Conservation (phyloP, 1,140 invertebrate species). For the Psix sp. region DNA sequence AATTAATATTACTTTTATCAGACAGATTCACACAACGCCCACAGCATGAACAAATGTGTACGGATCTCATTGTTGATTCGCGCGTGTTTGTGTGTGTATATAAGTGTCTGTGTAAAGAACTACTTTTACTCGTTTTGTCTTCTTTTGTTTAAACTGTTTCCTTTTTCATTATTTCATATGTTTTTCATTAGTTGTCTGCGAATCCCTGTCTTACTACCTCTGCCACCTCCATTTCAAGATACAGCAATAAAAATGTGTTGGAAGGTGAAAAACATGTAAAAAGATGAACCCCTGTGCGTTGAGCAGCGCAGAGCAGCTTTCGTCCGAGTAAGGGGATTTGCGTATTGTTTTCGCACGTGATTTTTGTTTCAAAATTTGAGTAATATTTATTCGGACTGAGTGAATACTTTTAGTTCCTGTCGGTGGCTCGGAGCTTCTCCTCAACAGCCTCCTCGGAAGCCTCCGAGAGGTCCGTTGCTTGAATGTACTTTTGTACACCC, state of each 20-base stretch:
- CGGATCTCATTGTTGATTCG: constrained; percentile 60
- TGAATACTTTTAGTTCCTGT: constrained; percentile 86
- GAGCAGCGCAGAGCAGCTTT: constrained; percentile 70
- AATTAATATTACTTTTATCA: constrained; percentile 68
- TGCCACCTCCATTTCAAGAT: constrained; percentile 55
- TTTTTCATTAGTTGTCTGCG: constrained; percentile 20
- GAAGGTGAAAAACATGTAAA: constrained; percentile 75
- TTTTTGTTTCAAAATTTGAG: constrained; percentile 60
- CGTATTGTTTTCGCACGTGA: constrained; percentile 69
- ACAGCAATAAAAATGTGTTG: constrained; percentile 66
- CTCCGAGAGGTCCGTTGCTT: constrained; percentile 94
- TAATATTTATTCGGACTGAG: constrained; percentile 64
- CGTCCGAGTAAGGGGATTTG: constrained; percentile 69
- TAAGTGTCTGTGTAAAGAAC: constrained; percentile 18
- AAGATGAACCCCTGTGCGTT: constrained; percentile 72
- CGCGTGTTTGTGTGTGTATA: constrained; percentile 36
- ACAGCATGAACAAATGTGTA: constrained; percentile 67
- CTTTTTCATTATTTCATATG: constrained; percentile 18
- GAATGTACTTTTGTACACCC: constrained; percentile 97
- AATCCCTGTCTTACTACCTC: constrained; percentile 26
- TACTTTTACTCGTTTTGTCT: constrained; percentile 50
- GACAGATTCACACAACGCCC: constrained; percentile 73
- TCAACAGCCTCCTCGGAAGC: constrained; percentile 93
- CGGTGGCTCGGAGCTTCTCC: constrained; percentile 93
- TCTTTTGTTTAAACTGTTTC: constrained; percentile 40